Conservation (phyloP, 2,888 invertebrate genomes). For the Neoitamus cyanurus region DNA sequence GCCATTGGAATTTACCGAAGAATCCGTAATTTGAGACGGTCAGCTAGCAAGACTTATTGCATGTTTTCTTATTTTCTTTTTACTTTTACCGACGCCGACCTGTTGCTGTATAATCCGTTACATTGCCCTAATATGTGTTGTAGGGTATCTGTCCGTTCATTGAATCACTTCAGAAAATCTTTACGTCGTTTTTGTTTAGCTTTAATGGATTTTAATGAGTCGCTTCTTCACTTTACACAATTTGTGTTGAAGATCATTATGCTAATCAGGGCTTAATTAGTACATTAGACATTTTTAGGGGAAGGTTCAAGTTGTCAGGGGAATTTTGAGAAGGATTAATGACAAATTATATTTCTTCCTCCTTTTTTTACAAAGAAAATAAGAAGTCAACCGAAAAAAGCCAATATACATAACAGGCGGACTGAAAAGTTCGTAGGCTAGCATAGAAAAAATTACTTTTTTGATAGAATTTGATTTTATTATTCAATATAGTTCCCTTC, state of each 20-base stretch:
- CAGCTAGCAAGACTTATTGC: background rate
- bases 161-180: background rate
- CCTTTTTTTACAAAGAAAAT: background rate
- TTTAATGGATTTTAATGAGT: background rate
- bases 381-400: too few species aligned
- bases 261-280: slow-evolving; percentile 29
- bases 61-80: background rate
- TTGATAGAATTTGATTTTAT: too few species aligned
- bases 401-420: too few species aligned
- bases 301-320: background rate
- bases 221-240: background rate
- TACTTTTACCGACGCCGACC: background rate
- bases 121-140: background rate
- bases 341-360: background rate
- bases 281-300: background rate
- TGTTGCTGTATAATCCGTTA: background rate
- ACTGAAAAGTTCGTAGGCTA: too few species aligned
- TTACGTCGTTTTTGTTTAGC: background rate
- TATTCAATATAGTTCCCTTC: too few species aligned
- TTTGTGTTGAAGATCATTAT: slow-evolving; percentile 23
- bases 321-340: background rate
- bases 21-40: background rate
- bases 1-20: background rate
- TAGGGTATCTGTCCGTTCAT: background rate
- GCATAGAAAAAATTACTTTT: too few species aligned